Base-by-base conservation (phyloP, 2,113 vertebrate genomes). In the Oncorhynchus masou region DNA sequence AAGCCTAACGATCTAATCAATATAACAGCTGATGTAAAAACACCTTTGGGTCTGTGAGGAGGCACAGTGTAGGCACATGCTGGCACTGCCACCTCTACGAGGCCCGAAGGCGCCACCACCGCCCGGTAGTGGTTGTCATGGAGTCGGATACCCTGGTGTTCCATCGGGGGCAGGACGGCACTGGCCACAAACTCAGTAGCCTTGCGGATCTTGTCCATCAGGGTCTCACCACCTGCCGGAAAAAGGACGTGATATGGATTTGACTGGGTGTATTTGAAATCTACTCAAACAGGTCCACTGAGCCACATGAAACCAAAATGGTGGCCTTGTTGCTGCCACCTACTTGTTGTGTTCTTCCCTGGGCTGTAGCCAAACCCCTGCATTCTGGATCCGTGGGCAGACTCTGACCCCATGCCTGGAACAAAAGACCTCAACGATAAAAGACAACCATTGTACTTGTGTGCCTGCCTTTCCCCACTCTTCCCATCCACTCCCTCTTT, bases 361-460 rank as follows among this genome's bases (percentile, higher is more conserved):
- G 89, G 51, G 79, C 93, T 96, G 90, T 95, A 96, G 71, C 98
- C 98, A 0, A 99, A 99, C 1, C 98, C 98, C 81, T 97, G 97
- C 88, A 98, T 89, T 15, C 91, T 85, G 5, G 95, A 77, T 1
- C 89, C 87, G 68, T 92, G 91, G 59, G 71, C 70, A n/a, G 91
- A 73, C 62, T 90, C 92, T 22, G 96, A 94, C 34, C 98, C 98
- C 97, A 99, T 99, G 64, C 98, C 98, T 95, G 77, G n/a, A 79
- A 70, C 19, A 82, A 45, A 34, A 68, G 9, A 49, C 68, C 29
- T 20, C 19, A 24, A 13, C 22, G 51, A 15, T 13, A 22, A 72
- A 1, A 27, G n/a, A 54, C 65, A 68, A 12, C 68, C 45, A 49
- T 6, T 31, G 12, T 68, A 19, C 16, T 51, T 27, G 22, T 45